Percentiles rank a stretch among this genome's conserved stretches.
phyloP scores from a whole-genome alignment of 2,113 vertebrate genomes.

The Passer domesticus region DNA sequence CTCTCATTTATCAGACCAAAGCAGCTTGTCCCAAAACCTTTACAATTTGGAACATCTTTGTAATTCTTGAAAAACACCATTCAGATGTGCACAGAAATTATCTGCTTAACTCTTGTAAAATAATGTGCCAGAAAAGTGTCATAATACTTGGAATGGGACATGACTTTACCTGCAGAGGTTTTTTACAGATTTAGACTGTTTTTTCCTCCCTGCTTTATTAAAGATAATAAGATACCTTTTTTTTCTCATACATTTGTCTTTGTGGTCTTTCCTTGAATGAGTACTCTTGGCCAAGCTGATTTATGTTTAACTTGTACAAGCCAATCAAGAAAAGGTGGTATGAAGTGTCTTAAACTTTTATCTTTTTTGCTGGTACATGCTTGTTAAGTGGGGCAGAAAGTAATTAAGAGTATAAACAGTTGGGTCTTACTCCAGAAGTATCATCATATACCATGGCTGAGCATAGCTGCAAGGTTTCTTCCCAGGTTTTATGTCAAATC shows the following conservation, averaged over 20 bases:
- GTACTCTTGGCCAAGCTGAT: not conserved
- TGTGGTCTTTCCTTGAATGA: not conserved
- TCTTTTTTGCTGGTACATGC: not conserved
- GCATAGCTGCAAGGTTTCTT: not conserved
- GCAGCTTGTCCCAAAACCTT: not conserved
- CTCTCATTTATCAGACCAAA: not conserved
- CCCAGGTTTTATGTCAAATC: not conserved
- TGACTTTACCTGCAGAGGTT: not conserved
- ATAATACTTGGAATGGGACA: not conserved
- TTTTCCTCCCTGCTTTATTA: rapidly evolving
- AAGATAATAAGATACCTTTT: not conserved
- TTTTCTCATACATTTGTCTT: not conserved
- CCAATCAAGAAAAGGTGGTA: not conserved
- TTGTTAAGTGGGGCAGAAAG: not conserved
- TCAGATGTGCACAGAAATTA: not conserved
- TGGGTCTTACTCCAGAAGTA: not conserved
- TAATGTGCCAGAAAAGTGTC: not conserved
- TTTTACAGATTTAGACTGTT: not conserved
- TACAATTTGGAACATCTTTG: not conserved
- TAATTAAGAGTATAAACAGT: not conserved
- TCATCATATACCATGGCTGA: not conserved
- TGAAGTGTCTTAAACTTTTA: not conserved
- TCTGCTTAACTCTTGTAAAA: not conserved
- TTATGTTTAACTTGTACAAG: not conserved
- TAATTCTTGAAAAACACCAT: not conserved